These are phyloP conservation scores for Tetanocera ferruginea DNA, from an alignment of 2,888 invertebrate genomes.

Conservation along the genomic window DNA sequence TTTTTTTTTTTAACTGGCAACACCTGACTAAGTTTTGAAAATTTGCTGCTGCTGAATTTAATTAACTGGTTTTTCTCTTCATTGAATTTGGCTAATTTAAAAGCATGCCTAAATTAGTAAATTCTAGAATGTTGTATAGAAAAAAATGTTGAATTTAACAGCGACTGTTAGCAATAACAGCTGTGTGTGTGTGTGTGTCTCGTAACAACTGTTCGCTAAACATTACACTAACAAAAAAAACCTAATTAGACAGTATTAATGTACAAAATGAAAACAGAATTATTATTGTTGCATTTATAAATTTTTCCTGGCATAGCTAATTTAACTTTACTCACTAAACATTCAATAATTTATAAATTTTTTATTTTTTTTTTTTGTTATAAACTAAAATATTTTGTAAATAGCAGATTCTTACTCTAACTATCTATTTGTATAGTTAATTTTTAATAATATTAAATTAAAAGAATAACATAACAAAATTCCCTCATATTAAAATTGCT, in stretches of 20 bases:
- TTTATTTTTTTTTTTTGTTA: too few relatives aligned
- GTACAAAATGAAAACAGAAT: not conserved
- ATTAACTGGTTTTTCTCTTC: slow-evolving; percentile 36
- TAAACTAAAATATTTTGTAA: slow-evolving; percentile 16
- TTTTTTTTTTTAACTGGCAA: not conserved
- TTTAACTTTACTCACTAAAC: not conserved
- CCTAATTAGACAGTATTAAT: not conserved
- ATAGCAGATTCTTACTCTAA: slow-evolving; percentile 34
- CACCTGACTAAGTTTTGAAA: slow-evolving; percentile 3
- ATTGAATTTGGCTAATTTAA: slow-evolving; percentile 67
- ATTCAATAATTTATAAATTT: not conserved
- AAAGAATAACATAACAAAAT: slow-evolving; percentile 34
- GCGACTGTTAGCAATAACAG: too few relatives aligned
- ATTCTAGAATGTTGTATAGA: slow-evolving; percentile 54
- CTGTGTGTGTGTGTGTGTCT: too few relatives aligned
- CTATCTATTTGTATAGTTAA: not conserved
- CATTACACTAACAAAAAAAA: too few relatives aligned
- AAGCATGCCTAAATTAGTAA: slow-evolving; percentile 66
- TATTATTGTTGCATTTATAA: not conserved
- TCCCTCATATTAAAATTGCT: slow-evolving; percentile 61
- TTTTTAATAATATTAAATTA: slow-evolving; percentile 35
- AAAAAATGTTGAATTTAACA: too few relatives aligned
- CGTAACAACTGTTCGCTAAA: too few relatives aligned
- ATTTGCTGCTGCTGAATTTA: slow-evolving; percentile 30
- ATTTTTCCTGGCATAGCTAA: not conserved